Evolutionary conservation across 1,140 invertebrate species (phyloP).

Genomic region (Nomia melanderi): DNA sequence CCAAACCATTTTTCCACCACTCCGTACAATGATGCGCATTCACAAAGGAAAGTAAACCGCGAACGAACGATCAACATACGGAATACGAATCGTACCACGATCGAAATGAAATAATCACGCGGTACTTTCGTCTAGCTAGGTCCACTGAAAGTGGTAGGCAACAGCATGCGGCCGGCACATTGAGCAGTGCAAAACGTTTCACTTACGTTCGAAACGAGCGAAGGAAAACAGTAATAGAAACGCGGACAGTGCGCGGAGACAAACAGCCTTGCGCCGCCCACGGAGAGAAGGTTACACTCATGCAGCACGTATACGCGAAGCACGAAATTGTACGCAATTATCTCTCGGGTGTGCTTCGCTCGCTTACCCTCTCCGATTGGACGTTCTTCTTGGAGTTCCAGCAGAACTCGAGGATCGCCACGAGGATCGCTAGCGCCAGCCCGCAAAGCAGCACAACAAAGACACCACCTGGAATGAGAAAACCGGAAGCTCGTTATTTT

Average conservation of each 20-base stretch:
- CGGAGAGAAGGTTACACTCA: conserved; percentile 54
- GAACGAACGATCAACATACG: too few species aligned
- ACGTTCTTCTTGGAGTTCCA: conserved; percentile 97
- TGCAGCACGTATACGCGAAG: conserved; percentile 58
- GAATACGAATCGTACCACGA: too few species aligned
- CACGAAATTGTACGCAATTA: conserved; percentile 49
- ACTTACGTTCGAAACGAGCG: neutral
- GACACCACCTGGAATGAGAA: conserved; percentile 89
- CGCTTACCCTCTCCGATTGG: conserved; percentile 88
- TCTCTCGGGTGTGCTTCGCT: conserved; percentile 7
- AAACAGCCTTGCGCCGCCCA: conserved; percentile 34
- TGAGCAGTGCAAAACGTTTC: neutral
- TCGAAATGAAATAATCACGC: too few species aligned
- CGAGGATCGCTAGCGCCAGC: conserved; percentile 92
- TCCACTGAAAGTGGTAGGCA: neutral
- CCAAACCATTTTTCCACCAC: too few species aligned
- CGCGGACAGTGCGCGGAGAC: neutral
- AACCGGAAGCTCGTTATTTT: conserved; percentile 70
- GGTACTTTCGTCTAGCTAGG: neutral
- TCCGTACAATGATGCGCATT: too few species aligned
- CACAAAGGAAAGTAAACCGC: too few species aligned
- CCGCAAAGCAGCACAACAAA: conserved; percentile 98
- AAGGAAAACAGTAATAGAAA: neutral
- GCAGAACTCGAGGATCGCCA: conserved; percentile 97
- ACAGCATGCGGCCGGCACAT: conserved; percentile 12